Evolutionary conservation across 2,113 vertebrate genomes (phyloP), one percentile per base, ranked within the genome.

Genomic region (Mesocricetus auratus): DNA sequence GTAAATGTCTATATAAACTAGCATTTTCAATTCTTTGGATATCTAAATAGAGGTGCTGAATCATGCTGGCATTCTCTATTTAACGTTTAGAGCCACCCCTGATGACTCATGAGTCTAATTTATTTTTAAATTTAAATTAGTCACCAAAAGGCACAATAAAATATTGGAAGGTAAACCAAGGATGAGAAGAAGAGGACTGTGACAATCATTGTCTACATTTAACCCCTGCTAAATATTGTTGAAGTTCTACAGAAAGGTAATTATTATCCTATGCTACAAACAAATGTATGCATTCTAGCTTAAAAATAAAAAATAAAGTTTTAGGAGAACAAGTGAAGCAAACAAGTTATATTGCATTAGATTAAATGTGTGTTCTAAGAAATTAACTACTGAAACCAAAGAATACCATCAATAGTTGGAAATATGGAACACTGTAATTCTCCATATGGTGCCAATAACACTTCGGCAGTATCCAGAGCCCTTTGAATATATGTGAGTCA

Each of bases 371-470:
- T 0, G 0, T n/a, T 42, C 47, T 74, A 90, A 88, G 8, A 79
- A 95, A 60, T 87, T 74, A 82, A 90, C 66, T 58, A 26, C 33
- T 77, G 29, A 92, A 82, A 89, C 69, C 45, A 26, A 71, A 91
- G 86, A 66, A 78, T 4, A 75, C 22, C 9, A 62, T 2, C 1
- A 66, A 42, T n/a, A 42, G 11, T 13, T 73, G 73, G 33, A 47
- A 73, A 66, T 15, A 31, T 36, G 2, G 9, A 73, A 9, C 60
- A 31, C 42, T 62, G 81, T 13, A 85, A 86, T 50, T 75, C 93
- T 93, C 68, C 53, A 86, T 17, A 36, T 1, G 86, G 68, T 53
- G n/a, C 36, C 77, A 33, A 95, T 82, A 89, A 15, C 7, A 50
- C 22, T 53, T 68, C 47, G 60, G 10, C 47, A 96, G 12, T 62